Conservation (phyloP, 2,888 invertebrate genomes). For the Meteorus colon region DNA sequence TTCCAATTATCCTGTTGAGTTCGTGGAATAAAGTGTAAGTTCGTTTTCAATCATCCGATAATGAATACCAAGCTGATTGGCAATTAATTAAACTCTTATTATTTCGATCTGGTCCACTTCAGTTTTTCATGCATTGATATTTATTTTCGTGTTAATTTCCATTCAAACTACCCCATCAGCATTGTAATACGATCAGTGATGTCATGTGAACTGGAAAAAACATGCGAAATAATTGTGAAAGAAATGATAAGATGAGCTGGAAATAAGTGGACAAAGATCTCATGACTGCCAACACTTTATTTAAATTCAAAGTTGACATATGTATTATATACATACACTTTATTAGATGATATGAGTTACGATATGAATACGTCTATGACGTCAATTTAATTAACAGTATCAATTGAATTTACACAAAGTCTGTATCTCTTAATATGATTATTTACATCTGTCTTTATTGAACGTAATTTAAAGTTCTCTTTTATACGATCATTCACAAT, state of each 20-base stretch:
- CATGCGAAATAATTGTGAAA: no score
- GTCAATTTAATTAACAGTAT: slow-evolving; percentile 58
- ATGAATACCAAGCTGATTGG: no score
- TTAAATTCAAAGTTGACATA: slow-evolving; percentile 66
- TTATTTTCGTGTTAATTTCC: no score
- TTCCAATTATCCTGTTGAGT: no score
- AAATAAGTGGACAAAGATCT: slow-evolving; percentile 28
- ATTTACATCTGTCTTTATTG: slow-evolving; percentile 20
- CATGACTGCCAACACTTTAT: slow-evolving; percentile 70
- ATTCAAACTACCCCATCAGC: no score
- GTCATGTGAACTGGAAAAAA: no score
- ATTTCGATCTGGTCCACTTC: no score
- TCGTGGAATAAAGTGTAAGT: no score
- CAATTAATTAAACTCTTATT: no score
- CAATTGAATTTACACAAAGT: slow-evolving; percentile 54
- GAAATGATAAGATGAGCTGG: slow-evolving; percentile 12
- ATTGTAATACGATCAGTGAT: no score
- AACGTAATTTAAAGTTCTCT: neutral
- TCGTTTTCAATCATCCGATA: no score
- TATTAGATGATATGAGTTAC: slow-evolving; percentile 67
- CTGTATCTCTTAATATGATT: slow-evolving; percentile 34
- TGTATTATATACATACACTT: slow-evolving; percentile 68
- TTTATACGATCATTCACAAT: slow-evolving; percentile 5
- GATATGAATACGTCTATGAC: slow-evolving; percentile 68
- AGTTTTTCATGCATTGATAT: no score